Conservation (phyloP, 2,888 invertebrate species). For the Brachycybe producta region DNA sequence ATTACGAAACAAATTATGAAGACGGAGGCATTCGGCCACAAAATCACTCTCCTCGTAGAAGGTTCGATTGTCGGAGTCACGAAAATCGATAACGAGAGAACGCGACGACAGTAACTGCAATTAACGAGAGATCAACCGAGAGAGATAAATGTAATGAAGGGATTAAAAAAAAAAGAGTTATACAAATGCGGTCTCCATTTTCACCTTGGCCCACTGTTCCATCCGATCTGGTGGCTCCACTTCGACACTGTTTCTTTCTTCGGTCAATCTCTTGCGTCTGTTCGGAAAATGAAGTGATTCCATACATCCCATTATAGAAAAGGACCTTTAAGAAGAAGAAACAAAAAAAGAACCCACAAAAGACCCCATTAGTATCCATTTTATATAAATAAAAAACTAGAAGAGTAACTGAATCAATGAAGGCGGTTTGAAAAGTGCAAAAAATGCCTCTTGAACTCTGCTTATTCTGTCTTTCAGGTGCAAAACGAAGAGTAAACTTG, state of each 20-base stretch:
- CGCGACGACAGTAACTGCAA: slow-evolving; percentile 4
- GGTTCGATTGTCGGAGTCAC: slow-evolving; percentile 11
- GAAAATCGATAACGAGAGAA: slow-evolving; percentile 7
- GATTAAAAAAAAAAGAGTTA: neutral
- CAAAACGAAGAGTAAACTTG: too few species aligned
- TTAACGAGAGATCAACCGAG: neutral
- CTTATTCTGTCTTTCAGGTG: too few species aligned
- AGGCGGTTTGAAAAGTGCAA: too few species aligned
- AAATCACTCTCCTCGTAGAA: slow-evolving; percentile 15
- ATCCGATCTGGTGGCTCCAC: slow-evolving; percentile 4
- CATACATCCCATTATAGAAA: neutral
- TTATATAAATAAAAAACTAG: too few species aligned
- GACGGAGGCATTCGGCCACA: slow-evolving; percentile 8
- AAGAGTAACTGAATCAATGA: too few species aligned
- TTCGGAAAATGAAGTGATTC: neutral
- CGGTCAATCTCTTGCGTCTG: neutral
- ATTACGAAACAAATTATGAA: slow-evolving; percentile 3
- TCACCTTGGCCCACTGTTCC: neutral
- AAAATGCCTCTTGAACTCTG: too few species aligned
- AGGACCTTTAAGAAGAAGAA: neutral
- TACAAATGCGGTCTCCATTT: too few species aligned
- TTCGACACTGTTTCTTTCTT: slow-evolving; percentile 6
- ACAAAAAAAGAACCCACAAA: too few species aligned
- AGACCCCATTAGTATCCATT: too few species aligned
- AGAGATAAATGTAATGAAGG: neutral